A percentile compares a stretch with the other conserved stretches of the same genome.
These are phyloP conservation scores for Eilema sororculum DNA, from an alignment of 2,888 invertebrate species.

Conservation along the genomic window DNA sequence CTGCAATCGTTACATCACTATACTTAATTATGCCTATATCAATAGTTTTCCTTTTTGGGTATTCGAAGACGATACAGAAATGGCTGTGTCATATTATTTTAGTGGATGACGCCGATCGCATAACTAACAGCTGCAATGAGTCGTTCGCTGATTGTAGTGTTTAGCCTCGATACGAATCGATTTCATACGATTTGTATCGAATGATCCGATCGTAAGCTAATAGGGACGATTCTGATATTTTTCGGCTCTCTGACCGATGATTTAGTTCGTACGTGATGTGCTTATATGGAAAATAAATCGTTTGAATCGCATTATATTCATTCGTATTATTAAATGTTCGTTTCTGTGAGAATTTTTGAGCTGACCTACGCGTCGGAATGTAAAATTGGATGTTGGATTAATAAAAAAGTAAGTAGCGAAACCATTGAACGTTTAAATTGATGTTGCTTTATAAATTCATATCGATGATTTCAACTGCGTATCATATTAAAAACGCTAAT, in stretches of 20 bases:
- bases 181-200: conserved; percentile 82
- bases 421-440: conserved; percentile 51
- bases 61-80: conserved; percentile 78
- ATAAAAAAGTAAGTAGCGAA: conserved; percentile 53
- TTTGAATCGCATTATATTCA: conserved; percentile 81
- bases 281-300: conserved; percentile 82
- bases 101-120: conserved; percentile 83
- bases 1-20: conserved; percentile 67
- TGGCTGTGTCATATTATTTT: conserved; percentile 87
- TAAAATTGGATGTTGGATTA: conserved; percentile 31
- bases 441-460: conserved; percentile 33
- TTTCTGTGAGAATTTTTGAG: conserved; percentile 84
- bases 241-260: conserved; percentile 80
- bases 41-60: conserved; percentile 78
- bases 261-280: conserved; percentile 84
- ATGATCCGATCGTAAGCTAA: conserved; percentile 81
- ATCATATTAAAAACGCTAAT: background rate
- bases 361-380: conserved; percentile 76
- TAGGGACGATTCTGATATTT: conserved; percentile 82
- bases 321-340: conserved; percentile 84
- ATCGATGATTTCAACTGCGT: conserved; percentile 31
- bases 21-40: conserved; percentile 75
- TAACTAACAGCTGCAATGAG: conserved; percentile 82
- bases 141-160: conserved; percentile 81
- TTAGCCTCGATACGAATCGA: conserved; percentile 82